Base-by-base conservation (phyloP, 2,797 vertebrate genomes). In the Gambusia yucatana region DNA sequence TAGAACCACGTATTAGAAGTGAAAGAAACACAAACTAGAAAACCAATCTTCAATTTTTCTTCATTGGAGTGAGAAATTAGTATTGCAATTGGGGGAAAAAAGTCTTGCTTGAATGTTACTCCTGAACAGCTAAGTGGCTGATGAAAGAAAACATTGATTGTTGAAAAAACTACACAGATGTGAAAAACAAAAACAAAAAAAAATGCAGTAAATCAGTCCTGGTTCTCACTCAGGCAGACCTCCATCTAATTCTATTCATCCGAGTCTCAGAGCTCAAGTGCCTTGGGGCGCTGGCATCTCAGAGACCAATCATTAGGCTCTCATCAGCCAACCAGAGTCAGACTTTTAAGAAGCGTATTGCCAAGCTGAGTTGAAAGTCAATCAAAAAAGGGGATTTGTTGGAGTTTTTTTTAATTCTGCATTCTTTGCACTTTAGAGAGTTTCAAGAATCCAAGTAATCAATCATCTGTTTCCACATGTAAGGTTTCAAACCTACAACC, bases 1-100 rank as follows among this genome's bases (percentile, higher is more conserved):
- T 20, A 36, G 61, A 36, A 17, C 33, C 3, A 6, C 16, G 1
- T 16, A 36, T 17, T 36, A 63, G 30, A 63, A 17, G 16, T 63
- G 33, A 63, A 63, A 63, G 61, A 63, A 20, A 63, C 14, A 63
- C 61, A 65, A 65, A 65, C 33, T 65, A 65, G 14, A 65, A 65
- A 39, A 33, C 2, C 33, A 22, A 22, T 17, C 17, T 36, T 65
- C 3, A 65, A 13, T 33, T 14, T 17, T 33, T 30, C 28, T 61
- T 33, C 59, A 61, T 28, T 59, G 13, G 5, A 59, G n/a, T 59
- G 11, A 28, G n/a, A 59, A 59, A 59, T 59, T 59, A 28, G 55
- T 30, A 5, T n/a, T 55, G 25, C 8, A 55, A 55, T n/a, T 6
- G 9, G 9, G 52, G 25, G 14, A 28, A 59, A 7, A 28, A 28